Evolutionary conservation across 2,888 invertebrate species (phyloP).

Genomic region (Pseudolycoriella hygida): DNA sequence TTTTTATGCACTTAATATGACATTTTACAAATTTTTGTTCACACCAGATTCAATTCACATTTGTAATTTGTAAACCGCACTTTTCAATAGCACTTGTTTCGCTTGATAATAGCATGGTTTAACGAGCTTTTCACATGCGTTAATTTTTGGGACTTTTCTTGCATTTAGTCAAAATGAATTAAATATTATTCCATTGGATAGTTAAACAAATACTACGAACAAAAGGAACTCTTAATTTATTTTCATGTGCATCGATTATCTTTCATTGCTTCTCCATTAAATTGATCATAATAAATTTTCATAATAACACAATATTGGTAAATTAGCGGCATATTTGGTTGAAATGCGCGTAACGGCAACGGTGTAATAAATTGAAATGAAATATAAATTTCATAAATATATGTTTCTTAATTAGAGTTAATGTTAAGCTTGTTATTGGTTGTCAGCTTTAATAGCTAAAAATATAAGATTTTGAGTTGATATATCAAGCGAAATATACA

Average conservation of each 20-base stretch:
- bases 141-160: too few relatives aligned
- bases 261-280: neutral
- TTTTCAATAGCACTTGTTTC: neutral
- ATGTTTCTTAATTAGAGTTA: too few relatives aligned
- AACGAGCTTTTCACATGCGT: too few relatives aligned
- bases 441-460: too few relatives aligned
- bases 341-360: neutral
- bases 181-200: too few relatives aligned
- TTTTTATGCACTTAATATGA: too few relatives aligned
- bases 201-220: neutral
- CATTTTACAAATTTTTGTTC: neutral
- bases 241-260: neutral
- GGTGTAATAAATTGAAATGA: neutral
- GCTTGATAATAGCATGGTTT: too few relatives aligned
- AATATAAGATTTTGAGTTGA: too few relatives aligned
- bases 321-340: neutral
- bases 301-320: neutral
- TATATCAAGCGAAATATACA: too few relatives aligned
- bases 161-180: too few relatives aligned
- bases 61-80: neutral
- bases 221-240: neutral
- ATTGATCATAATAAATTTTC: neutral
- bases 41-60: neutral
- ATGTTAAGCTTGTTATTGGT: too few relatives aligned
- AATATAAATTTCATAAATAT: too few relatives aligned